Evolutionary conservation across 1,140 invertebrate species (phyloP).

Genomic region (Drosophila tristis): DNA sequence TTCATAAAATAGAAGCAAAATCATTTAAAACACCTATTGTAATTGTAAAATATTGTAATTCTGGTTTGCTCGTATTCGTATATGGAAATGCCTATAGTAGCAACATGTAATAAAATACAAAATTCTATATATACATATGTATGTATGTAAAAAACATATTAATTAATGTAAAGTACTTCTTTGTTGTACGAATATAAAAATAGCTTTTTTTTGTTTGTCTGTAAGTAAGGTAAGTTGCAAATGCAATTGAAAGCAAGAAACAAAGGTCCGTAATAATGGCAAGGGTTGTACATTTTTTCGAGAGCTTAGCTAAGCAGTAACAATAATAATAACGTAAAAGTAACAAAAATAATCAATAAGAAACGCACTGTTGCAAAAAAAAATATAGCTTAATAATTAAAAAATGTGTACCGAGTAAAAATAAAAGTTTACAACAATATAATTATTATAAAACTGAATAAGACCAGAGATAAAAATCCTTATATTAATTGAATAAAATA

Average conservation of each 20-base stretch:
- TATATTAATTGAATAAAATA: conserved; percentile 54
- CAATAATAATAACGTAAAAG: conserved; percentile 48
- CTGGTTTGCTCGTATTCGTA: conserved; percentile 28
- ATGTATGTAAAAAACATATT: conserved; percentile 48
- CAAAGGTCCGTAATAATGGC: conserved; percentile 34
- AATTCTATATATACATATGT: conserved; percentile 21
- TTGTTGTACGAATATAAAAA: conserved; percentile 72
- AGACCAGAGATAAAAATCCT: conserved; percentile 11
- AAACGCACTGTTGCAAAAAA: neutral
- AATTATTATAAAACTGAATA: conserved; percentile 20
- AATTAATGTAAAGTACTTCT: conserved; percentile 78
- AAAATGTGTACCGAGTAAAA: conserved; percentile 34
- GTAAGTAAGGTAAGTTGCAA: conserved; percentile 35
- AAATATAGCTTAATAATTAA: conserved; percentile 7
- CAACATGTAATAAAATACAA: conserved; percentile 29
- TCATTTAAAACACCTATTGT: conserved; percentile 55
- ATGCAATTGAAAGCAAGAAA: conserved; percentile 29
- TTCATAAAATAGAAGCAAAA: conserved; percentile 21
- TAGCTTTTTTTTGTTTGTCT: conserved; percentile 72
- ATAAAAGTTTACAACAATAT: conserved; percentile 20
- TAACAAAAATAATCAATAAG: conserved; percentile 16
- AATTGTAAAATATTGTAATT: conserved; percentile 69
- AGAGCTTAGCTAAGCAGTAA: conserved; percentile 28
- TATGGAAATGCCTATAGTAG: conserved; percentile 38
- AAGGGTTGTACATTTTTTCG: conserved; percentile 57